phyloP scores from a whole-genome alignment of 2,113 vertebrate species.

The Electrona antarctica region DNA sequence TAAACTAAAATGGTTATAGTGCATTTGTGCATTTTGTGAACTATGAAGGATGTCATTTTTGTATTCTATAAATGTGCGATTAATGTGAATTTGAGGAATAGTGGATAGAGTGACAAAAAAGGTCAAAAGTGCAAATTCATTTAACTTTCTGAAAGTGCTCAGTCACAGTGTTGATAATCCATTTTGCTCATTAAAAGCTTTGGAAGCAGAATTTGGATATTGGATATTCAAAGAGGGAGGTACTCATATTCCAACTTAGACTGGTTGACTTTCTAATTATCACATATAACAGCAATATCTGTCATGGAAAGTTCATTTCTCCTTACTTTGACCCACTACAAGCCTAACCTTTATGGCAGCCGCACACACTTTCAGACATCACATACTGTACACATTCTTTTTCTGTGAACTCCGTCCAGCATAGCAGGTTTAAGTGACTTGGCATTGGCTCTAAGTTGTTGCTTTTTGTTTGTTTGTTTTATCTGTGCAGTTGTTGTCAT shows the following conservation, averaged over 20 bases:
- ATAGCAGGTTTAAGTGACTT: neutral
- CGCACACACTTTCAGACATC: conserved; percentile 12
- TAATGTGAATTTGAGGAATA: conserved; percentile 19
- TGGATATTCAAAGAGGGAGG: conserved; percentile 37
- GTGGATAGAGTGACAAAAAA: conserved; percentile 18
- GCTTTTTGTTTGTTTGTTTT: neutral
- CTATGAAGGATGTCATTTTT: conserved; percentile 54
- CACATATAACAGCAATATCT: conserved; percentile 13
- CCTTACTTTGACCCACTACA: conserved; percentile 10
- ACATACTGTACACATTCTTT: conserved; percentile 22
- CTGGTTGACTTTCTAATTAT: conserved; percentile 41
- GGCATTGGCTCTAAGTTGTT: neutral
- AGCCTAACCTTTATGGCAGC: conserved; percentile 26
- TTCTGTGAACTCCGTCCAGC: conserved; percentile 36
- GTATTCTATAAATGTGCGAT: conserved; percentile 29
- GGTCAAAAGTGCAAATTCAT: conserved; percentile 39
- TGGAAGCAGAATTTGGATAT: conserved; percentile 14
- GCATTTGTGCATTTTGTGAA: conserved; percentile 14
- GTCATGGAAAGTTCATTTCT: conserved; percentile 18
- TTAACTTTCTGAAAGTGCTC: conserved; percentile 29
- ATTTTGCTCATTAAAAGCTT: conserved; percentile 43
- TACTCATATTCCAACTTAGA: conserved; percentile 37
- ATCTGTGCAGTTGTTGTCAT: neutral
- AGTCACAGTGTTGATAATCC: conserved; percentile 20
- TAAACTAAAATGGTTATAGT: neutral